phyloP scores from a whole-genome alignment of 30 jellyfish, hydroid and myxozoan species.

The Aurelia aurita region DNA sequence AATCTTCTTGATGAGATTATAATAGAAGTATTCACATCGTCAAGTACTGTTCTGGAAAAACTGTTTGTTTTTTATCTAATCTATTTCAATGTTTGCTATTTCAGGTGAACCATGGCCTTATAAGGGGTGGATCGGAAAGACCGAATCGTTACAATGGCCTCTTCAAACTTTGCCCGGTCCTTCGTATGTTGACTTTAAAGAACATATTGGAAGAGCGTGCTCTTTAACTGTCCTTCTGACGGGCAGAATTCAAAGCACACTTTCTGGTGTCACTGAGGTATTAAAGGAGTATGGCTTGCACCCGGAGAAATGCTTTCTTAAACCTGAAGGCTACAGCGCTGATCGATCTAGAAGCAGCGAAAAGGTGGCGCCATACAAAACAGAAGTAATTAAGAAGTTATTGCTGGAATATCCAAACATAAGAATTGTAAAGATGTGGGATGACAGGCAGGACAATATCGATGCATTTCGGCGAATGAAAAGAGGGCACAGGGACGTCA shows the following conservation, averaged over 20 bases:
- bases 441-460: constrained; percentile 87
- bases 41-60: not conserved
- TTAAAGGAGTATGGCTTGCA: constrained; percentile 71
- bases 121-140: constrained; percentile 78
- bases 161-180: constrained; percentile 94
- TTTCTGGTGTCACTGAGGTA: constrained; percentile 73
- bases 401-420: constrained; percentile 68
- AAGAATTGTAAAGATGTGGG: constrained; percentile 89
- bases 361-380: constrained; percentile 67
- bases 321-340: constrained; percentile 69
- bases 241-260: constrained; percentile 78
- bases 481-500: constrained; percentile 43
- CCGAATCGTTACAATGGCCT: constrained; percentile 88
- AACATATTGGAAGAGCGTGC: constrained; percentile 69
- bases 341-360: constrained; percentile 12
- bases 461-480: constrained; percentile 63
- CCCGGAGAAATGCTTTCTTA: constrained; percentile 60
- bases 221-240: constrained; percentile 84
- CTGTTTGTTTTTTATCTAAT: not conserved
- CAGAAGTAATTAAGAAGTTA: constrained; percentile 56
- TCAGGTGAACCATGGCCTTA: constrained; percentile 96
- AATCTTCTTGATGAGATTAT: no score
- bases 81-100: not conserved
- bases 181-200: constrained; percentile 70
- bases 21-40: no score